Conservation (phyloP, 2,797 vertebrate species). For the Pangasius larnaudii region DNA sequence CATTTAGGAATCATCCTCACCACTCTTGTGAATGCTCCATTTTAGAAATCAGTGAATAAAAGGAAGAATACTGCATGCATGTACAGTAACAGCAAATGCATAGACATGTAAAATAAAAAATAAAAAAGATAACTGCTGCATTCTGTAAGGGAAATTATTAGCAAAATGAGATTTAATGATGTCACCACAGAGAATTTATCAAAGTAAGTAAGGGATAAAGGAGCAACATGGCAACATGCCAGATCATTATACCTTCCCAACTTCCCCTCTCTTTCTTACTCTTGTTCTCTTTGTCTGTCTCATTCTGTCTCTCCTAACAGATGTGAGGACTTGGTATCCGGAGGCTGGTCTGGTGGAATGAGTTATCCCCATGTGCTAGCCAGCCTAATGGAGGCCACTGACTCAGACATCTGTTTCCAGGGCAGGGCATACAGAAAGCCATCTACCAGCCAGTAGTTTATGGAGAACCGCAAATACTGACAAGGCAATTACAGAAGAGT, state of each 20-base stretch:
- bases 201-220: conserved; percentile 67
- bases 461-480: conserved; percentile 53
- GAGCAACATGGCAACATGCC: conserved; percentile 69
- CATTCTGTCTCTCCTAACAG: conserved; percentile 59
- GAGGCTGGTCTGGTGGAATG: conserved; percentile 65
- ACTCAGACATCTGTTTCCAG: conserved; percentile 74
- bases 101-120: background rate
- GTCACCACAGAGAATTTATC: conserved; percentile 62
- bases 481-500: conserved; percentile 57
- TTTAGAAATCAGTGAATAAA: conserved; percentile 18
- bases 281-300: conserved; percentile 40
- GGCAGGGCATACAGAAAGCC: conserved; percentile 48
- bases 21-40: background rate
- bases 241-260: conserved; percentile 59
- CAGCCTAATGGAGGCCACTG: conserved; percentile 72
- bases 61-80: conserved; percentile 20
- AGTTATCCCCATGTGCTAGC: conserved; percentile 68
- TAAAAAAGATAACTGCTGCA: background rate
- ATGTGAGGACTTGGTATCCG: conserved; percentile 67
- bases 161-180: conserved; percentile 74
- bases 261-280: conserved; percentile 33
- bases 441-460: conserved; percentile 48
- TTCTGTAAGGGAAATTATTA: background rate
- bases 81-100: background rate
- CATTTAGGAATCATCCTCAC: background rate